These are phyloP conservation scores for Andrena trimmerana DNA, from an alignment of 2,888 invertebrate species.

Conservation along the genomic window DNA sequence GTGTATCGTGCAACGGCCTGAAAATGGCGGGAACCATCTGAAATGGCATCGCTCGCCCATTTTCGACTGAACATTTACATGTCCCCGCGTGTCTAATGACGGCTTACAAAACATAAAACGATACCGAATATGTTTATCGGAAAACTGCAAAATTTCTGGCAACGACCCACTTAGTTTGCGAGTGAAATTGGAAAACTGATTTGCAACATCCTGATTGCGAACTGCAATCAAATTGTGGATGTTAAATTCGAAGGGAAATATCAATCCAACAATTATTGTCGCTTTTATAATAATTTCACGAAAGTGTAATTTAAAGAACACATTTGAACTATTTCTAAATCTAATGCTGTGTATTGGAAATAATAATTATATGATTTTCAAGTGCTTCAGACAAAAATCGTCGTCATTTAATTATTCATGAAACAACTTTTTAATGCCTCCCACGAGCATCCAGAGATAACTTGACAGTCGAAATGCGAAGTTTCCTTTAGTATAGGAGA, in stretches of 20 bases:
- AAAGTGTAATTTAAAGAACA: neutral
- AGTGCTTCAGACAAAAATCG: neutral
- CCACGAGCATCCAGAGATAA: neutral
- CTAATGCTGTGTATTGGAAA: neutral
- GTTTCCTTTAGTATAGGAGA: neutral
- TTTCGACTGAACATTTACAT: neutral
- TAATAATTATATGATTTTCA: neutral
- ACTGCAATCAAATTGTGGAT: neutral
- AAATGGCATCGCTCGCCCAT: neutral
- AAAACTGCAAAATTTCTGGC: neutral
- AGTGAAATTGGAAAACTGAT: neutral
- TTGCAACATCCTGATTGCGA: neutral
- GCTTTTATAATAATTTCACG: neutral
- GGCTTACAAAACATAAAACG: neutral
- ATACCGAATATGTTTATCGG: neutral
- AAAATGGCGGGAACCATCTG: neutral
- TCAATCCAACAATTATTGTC: neutral
- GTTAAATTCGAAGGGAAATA: neutral
- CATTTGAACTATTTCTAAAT: too few relatives aligned
- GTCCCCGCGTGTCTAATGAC: neutral
- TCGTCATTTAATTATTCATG: neutral
- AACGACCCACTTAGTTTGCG: neutral
- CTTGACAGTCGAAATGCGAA: neutral
- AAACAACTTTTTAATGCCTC: neutral
- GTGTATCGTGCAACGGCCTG: too few relatives aligned